Base-by-base conservation (phyloP, 2,797 vertebrate species). In the Buceros bicornis region DNA sequence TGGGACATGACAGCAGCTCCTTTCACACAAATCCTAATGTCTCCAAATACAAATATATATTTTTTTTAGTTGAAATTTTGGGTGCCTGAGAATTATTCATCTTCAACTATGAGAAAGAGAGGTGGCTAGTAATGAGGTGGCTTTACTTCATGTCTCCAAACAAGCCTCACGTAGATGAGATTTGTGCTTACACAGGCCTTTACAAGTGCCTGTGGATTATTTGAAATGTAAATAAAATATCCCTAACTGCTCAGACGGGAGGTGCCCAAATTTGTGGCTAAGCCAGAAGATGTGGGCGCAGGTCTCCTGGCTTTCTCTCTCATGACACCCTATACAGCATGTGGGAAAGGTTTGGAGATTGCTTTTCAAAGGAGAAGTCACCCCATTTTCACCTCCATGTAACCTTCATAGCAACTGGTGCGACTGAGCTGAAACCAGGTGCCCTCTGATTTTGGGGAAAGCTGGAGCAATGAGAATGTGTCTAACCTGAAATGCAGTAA, bases 401-500 rank as follows among this genome's bases (percentile, higher is more conserved):
- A 17, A 40, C 56, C 14, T 35, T 13, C 15, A 47, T 0, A 16
- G 33, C 42, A 62, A 20, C 42, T n/a, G 65, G n/a, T 29, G 24
- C 24, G 65, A n/a, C 25, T 31, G 37, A 61, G 51, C 20, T 67
- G 66, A 81, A 62, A 11, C 22, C 12, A 42, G 20, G 1, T 3
- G 1, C 8, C 3, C 9, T 50, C 11, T 42, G 21, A 0, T 31
- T 84, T 0, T 29, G 26, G 31, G 35, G 9, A 61, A 86, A 77
- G 16, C 25, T 67, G 40, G 16, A 40, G 20, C 10, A 21, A 16
- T 7, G 20, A 33, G 10, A 57, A n/a, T 1, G 1, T 2, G 2
- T 54, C 14, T 62, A 61, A 33, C 17, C n/a, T 2, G 3, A 35
- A 20, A 61, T 0, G 1, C 11, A 16, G 3, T 24, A 22, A 45